Evolutionary conservation across 2,888 invertebrate species (phyloP), one percentile per base, ranked within the genome.

Genomic region (Tenthredo mesomela): DNA sequence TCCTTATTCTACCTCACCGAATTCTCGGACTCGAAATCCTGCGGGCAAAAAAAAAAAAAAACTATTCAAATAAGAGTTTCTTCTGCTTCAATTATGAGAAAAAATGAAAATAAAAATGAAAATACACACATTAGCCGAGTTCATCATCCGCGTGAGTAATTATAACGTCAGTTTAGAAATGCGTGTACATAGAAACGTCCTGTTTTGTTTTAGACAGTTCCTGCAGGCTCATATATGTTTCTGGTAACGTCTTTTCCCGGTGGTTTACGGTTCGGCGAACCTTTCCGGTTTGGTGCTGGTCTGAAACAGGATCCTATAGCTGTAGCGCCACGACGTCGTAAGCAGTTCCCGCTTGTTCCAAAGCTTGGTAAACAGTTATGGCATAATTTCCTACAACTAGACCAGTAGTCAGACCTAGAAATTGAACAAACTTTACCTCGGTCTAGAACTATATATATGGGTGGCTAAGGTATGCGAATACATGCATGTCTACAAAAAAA

Each of bases 321-420:
- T 33, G 6, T 6, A 25, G 70, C 29, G n/a, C 40, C 40, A n/a
- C n/a, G 70, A 71, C 70, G 70, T 71, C 70, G 70, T 71, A 37
- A 71, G 37, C 70, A 71, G 70, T 71, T 70, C 33, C 37, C 29
- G n/a, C 37, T 71, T 40, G 70, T 40, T 71, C 40, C 6, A 71
- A 33, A n/a, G 70, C 70, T 71, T 21, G 70, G 70, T 37, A 71
- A 71, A 71, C 70, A 71, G 70, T n/a, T 40, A 71, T 40, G 40
- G 70, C 70, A 40, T 71, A 71, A 71, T 71, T 40, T 29, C n/a
- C 40, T 40, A n/a, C 40, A 37, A n/a, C n/a, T 7, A 29, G 61
- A 61, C 10, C 2, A n/a, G 40, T 0, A n/a, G 40, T 33, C 37
- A 29, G 61, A 61, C 25, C 2, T 61, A 4, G 61, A 61, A 61